Evolutionary conservation across 2,888 invertebrate species (phyloP), one percentile per base, ranked within the genome.

Genomic region (Hololepta plana): DNA sequence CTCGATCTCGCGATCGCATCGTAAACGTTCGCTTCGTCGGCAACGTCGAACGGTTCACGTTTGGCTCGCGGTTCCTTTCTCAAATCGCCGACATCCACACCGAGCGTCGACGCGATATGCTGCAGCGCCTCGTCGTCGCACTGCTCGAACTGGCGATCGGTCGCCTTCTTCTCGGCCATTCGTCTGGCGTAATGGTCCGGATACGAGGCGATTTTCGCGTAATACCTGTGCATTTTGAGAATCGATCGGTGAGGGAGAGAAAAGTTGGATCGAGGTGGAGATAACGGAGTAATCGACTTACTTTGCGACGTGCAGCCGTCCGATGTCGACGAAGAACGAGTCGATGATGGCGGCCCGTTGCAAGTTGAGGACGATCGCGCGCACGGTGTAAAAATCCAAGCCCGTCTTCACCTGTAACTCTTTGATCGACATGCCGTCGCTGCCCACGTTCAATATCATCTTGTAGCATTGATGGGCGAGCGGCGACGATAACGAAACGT

Each of bases 401-500:
- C 42, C 41, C 10, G 40, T 34, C n/a, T 31, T 23, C 7, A 31
- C 19, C 22, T 33, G 32, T 4, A 51, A 31, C 19, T 51, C 44
- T 10, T 32, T 32, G 11, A 38, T 13, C 2, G 38, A 35, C 10
- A 38, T 32, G 1, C 51, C 51, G 9, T 38, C 32, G 2, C 24
- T 15, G 9, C 47, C 50, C n/a, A 32, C 37, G 3, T 37, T 29
- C 19, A 37, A 32, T 16, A 50, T 45, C 11, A 35, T 37, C 4
- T 39, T 32, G 27, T 45, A 50, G 15, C 42, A 31, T 29, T 50
- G 39, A 20, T 42, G 48, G n/a, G 51, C 31, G 13, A 49, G 38
- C 2, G 53, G 45, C n/a, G n/a, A n/a, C n/a, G n/a, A n/a, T n/a
- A n/a, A n/a, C n/a, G n/a, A n/a, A n/a, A 42, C 34, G 28, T 45